Evolutionary conservation across 2,797 vertebrate species (phyloP).

Genomic region (Trachurus trachurus): DNA sequence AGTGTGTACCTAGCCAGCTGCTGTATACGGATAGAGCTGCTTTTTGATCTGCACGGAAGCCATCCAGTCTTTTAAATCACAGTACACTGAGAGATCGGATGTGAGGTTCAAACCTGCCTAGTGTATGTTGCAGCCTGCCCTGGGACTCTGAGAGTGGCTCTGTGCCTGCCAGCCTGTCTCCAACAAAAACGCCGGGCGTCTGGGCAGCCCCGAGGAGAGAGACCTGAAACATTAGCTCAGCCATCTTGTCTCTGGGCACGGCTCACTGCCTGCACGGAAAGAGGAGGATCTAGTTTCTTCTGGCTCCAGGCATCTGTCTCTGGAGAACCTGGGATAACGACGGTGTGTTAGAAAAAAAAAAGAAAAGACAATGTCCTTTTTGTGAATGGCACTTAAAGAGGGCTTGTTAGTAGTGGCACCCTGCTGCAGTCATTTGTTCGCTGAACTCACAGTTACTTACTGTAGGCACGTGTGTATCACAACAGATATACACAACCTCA

Average conservation of each 20-base stretch:
- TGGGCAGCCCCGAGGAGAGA: conserved; percentile 24
- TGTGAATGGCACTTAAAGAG: conserved; percentile 63
- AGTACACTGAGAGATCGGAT: conserved; percentile 27
- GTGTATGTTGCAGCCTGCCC: conserved; percentile 42
- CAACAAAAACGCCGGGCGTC: conserved; percentile 46
- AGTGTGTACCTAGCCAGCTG: conserved; percentile 33
- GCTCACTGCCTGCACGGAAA: conserved; percentile 22
- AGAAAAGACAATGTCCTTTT: background rate
- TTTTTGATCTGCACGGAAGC: conserved; percentile 21
- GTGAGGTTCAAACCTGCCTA: conserved; percentile 27
- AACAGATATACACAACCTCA: conserved; percentile 30
- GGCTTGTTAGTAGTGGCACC: conserved; percentile 44
- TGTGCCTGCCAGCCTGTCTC: conserved; percentile 71
- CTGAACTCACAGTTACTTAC: conserved; percentile 29
- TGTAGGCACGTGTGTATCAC: conserved; percentile 21
- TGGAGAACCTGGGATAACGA: conserved; percentile 48
- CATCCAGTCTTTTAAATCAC: conserved; percentile 28
- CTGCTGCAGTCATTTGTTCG: conserved; percentile 49
- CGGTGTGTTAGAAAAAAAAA: conserved; percentile 19
- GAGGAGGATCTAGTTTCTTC: conserved; percentile 65
- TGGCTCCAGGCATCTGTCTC: conserved; percentile 64
- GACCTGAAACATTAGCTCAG: conserved; percentile 60
- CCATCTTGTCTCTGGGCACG: conserved; percentile 47
- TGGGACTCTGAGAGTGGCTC: conserved; percentile 36
- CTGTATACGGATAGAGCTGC: conserved; percentile 25